Evolutionary conservation across 2,888 invertebrate species (phyloP).

Genomic region (Watsonalla binaria): DNA sequence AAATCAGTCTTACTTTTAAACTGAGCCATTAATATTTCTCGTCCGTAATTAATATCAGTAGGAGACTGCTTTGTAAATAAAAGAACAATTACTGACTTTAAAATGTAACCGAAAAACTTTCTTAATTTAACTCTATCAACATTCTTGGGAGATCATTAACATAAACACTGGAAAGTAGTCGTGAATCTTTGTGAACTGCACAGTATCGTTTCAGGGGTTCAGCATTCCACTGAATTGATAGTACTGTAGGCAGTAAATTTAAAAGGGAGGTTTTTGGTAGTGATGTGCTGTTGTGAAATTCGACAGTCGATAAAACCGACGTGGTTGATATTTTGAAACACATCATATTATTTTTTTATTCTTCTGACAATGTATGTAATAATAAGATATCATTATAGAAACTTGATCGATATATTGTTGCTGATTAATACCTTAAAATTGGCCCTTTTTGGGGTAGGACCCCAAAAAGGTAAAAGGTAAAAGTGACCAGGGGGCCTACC

Average conservation of each 20-base stretch:
- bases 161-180: slow-evolving; percentile 39
- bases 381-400: too few relatives aligned
- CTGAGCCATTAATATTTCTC: too few relatives aligned
- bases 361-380: too few relatives aligned
- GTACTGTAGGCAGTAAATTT: slow-evolving; percentile 43
- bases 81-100: not conserved
- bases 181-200: slow-evolving; percentile 46
- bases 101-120: not conserved
- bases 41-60: too few relatives aligned
- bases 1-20: too few relatives aligned
- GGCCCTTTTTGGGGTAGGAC: too few relatives aligned
- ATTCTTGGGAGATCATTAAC: slow-evolving; percentile 29
- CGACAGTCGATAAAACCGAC: not conserved
- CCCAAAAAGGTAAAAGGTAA: too few relatives aligned
- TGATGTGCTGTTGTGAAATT: not conserved
- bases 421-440: too few relatives aligned
- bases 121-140: slow-evolving; percentile 11
- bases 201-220: slow-evolving; percentile 20
- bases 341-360: too few relatives aligned
- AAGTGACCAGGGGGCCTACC: too few relatives aligned
- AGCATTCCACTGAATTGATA: slow-evolving; percentile 40
- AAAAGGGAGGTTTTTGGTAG: slow-evolving; percentile 24
- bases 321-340: not conserved
- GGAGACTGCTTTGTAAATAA: not conserved
- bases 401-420: too few relatives aligned